A percentile compares a stretch with the other conserved stretches of the same genome.
Evolutionary conservation across 2,888 invertebrate genomes (phyloP).

Genomic region (Eristalis intricaria): DNA sequence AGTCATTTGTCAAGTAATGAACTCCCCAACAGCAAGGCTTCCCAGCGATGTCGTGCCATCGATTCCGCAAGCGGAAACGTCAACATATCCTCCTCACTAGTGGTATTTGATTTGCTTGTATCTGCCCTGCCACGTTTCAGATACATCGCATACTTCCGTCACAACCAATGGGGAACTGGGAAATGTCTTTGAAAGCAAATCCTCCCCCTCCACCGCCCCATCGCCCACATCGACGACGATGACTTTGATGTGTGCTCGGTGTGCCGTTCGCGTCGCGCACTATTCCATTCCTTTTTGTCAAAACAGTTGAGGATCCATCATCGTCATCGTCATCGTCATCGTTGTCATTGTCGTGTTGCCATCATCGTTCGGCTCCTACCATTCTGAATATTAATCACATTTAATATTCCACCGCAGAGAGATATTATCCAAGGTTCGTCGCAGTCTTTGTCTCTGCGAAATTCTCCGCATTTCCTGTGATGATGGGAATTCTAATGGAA

Average conservation of each 20-base stretch:
- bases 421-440: slow-evolving; percentile 39
- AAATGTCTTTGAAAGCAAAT: slow-evolving; percentile 31
- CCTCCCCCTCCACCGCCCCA: too few relatives aligned
- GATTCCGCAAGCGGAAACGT: slow-evolving; percentile 3
- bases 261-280: slow-evolving; percentile 20
- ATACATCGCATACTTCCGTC: not conserved
- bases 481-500: slow-evolving; percentile 54
- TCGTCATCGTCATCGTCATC: slow-evolving; percentile 24
- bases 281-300: slow-evolving; percentile 32
- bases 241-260: slow-evolving; percentile 41
- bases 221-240: not conserved
- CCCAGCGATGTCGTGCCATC: not conserved
- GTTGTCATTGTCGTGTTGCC: slow-evolving; percentile 6
- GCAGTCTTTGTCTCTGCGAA: slow-evolving; percentile 49
- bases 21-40: not conserved
- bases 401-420: slow-evolving; percentile 50
- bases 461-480: slow-evolving; percentile 61
- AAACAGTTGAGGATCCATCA: slow-evolving; percentile 44
- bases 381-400: slow-evolving; percentile 62
- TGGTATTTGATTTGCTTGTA: slow-evolving; percentile 18
- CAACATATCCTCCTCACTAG: not conserved
- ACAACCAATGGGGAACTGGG: slow-evolving; percentile 2
- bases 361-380: slow-evolving; percentile 9
- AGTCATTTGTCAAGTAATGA: not conserved
- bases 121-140: slow-evolving; percentile 5